Evolutionary conservation across 2,888 invertebrate genomes (phyloP), one percentile per base, ranked within the genome.

Genomic region (Hermaeophaga mercurialis): DNA sequence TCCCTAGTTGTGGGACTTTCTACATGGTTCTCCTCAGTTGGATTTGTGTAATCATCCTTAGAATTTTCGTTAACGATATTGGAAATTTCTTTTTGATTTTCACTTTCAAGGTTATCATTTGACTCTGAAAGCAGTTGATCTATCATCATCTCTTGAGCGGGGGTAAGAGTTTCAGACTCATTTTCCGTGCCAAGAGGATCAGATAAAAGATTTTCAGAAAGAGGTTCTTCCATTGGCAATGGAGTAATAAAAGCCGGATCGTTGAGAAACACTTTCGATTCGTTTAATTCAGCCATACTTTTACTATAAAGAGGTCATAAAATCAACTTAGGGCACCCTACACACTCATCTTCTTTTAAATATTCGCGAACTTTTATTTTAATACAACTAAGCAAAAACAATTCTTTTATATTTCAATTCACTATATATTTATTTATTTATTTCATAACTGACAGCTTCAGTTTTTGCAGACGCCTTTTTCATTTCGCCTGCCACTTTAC

Each of bases 1-100:
- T 75, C 75, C 14, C 72, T 73, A 8, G 77, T 77, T 22, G 78
- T 75, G 6, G 77, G 77, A 57, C 78, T 78, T 68, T 78, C 74
- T 12, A 74, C 74, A 56, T 70, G 70, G 19, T 66, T 67, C 50
- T 73, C 74, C 54, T 74, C 73, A 49, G 55, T 64, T 5, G 54
- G 47, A 49, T 36, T 58, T 26, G 46, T 36, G 53, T 54, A 63
- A 24, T 61, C 44, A 15, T 54, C 59, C 7, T 64, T 61, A 49
- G 22, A 18, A 18, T 26, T 24, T 24, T 43, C 43, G 11, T 18
- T 43, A 12, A 24, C 43, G 14, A 43, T 43, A 24, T 62, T 65
- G 11, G 48, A 36, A 36, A 50, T 50, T 17, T 55, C 57, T 56
- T 66, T 64, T 14, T 62, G 60, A 17, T 17, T 31, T 9, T 39